phyloP scores from a whole-genome alignment of 2,113 vertebrate genomes.

The Dipodomys spectabilis region DNA sequence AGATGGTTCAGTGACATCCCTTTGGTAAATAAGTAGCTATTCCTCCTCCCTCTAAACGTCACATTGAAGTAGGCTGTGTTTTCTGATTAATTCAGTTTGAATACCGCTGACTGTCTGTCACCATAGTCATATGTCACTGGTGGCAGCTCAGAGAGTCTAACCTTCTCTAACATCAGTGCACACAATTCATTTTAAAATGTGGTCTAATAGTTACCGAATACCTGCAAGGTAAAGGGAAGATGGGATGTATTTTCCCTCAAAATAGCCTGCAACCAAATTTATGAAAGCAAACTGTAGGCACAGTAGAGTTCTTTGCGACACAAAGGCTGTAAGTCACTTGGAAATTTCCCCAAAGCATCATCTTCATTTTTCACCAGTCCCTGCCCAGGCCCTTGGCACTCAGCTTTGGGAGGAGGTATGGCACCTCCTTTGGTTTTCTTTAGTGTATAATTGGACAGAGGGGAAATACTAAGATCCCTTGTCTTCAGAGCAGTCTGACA shows the following conservation, averaged over 20 bases:
- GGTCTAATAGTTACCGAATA: constrained; percentile 82
- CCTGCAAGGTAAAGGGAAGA: constrained; percentile 78
- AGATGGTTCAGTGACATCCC: constrained; percentile 87
- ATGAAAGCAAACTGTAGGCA: constrained; percentile 59
- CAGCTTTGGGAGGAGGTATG: not conserved
- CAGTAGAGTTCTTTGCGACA: constrained; percentile 5
- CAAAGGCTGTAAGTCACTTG: constrained; percentile 53
- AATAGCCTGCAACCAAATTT: constrained; percentile 76
- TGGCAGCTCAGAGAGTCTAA: constrained; percentile 87
- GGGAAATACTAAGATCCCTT: not conserved
- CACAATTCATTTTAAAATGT: constrained; percentile 86
- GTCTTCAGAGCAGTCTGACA: not conserved
- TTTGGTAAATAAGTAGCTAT: constrained; percentile 88
- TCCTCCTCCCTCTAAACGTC: constrained; percentile 84
- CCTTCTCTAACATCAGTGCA: constrained; percentile 86
- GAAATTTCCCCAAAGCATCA: constrained; percentile 27
- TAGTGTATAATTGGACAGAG: not conserved
- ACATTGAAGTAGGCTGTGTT: constrained; percentile 88
- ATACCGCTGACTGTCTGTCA: constrained; percentile 87
- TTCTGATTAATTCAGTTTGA: constrained; percentile 90
- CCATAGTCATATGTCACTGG: constrained; percentile 86
- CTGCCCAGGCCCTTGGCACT: constrained; percentile 7
- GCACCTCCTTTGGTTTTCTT: not conserved
- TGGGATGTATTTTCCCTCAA: constrained; percentile 75
- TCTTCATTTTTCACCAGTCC: constrained; percentile 24